A percentile compares a stretch with the other conserved stretches of the same genome.
Conservation (phyloP, 2,113 vertebrate genomes). For the Boleophthalmus pectinirostris region DNA sequence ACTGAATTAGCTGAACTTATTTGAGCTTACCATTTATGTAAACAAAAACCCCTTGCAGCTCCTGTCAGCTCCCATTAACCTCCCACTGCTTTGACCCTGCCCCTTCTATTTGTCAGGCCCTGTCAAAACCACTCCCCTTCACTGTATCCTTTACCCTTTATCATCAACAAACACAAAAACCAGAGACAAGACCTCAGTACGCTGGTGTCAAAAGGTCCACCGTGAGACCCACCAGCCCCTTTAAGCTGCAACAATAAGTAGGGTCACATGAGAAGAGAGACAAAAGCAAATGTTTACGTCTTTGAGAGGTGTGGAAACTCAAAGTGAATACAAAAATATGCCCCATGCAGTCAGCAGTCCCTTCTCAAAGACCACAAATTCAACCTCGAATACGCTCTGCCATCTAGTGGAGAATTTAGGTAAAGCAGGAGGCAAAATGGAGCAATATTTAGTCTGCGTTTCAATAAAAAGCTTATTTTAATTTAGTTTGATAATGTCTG, state of each 20-base stretch:
- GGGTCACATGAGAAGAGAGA: conserved; percentile 28
- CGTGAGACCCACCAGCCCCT: conserved; percentile 17
- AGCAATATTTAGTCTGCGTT: conserved; percentile 6
- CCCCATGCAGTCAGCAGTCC: conserved; percentile 1
- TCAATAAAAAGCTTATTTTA: neutral
- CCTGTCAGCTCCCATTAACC: conserved; percentile 1
- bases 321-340: conserved; percentile 22
- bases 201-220: conserved; percentile 24
- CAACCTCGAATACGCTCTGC: conserved; percentile 63
- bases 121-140: conserved; percentile 21
- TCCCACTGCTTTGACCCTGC: neutral
- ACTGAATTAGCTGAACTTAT: conserved; percentile 19
- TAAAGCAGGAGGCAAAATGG: conserved; percentile 39
- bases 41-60: neutral
- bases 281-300: conserved; percentile 49
- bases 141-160: neutral
- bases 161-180: conserved; percentile 16
- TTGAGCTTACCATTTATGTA: neutral
- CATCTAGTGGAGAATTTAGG: conserved; percentile 75
- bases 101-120: conserved; percentile 15
- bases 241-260: conserved; percentile 27
- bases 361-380: conserved; percentile 8
- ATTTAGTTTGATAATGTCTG: too few species aligned
- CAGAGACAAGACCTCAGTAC: neutral
- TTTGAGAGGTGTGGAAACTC: conserved; percentile 45